These are phyloP conservation scores for Cylindroiulus punctatus DNA, from an alignment of 2,888 invertebrate genomes.

Conservation along the genomic window DNA sequence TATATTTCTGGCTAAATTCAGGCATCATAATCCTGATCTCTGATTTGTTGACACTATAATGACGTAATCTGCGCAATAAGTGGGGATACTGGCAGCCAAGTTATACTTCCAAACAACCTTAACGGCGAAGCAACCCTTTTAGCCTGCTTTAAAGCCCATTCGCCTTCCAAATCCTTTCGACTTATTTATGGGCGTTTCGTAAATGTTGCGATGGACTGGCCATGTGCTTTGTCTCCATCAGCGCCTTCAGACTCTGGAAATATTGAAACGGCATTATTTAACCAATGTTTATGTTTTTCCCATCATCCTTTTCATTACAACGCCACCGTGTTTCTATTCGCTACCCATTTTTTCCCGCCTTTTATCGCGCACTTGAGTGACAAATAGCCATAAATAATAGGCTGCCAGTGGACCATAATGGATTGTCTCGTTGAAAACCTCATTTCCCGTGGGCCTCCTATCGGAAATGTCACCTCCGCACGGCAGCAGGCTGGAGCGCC, in stretches of 20 bases:
- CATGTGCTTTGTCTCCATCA: neutral
- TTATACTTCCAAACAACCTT: no score
- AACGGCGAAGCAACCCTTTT: no score
- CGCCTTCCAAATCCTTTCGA: neutral
- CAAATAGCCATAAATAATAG: conserved; percentile 45
- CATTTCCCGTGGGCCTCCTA: conserved; percentile 50
- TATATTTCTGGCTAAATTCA: no score
- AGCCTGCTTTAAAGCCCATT: neutral
- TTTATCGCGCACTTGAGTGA: conserved; percentile 16
- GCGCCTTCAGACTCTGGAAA: neutral
- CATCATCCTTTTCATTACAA: conserved; percentile 4
- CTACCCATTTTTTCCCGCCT: neutral
- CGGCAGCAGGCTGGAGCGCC: conserved; percentile 35
- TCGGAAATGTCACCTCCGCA: conserved; percentile 48
- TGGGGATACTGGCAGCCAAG: no score
- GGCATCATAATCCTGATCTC: no score
- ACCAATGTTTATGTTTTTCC: conserved; percentile 17
- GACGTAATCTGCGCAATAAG: no score
- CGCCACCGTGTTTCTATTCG: neutral
- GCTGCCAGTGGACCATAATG: conserved; percentile 39
- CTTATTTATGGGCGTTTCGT: neutral
- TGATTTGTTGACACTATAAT: no score
- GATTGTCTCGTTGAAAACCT: conserved; percentile 49
- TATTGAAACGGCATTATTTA: conserved; percentile 30
- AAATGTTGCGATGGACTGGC: neutral